Evolutionary conservation across 2,113 vertebrate species (phyloP).

Genomic region (Gasterosteus aculeatus): DNA sequence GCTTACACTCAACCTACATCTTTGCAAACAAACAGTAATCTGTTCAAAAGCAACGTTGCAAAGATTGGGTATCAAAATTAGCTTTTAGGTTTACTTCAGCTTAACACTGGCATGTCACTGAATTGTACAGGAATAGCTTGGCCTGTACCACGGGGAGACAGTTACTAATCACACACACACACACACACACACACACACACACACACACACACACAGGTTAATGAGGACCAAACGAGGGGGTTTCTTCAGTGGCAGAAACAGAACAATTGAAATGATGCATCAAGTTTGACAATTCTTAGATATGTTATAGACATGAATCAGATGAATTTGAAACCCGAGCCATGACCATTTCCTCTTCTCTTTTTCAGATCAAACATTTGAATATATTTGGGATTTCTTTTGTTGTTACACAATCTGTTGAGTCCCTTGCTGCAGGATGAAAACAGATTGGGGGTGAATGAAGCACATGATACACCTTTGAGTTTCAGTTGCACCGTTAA

Average conservation of each 20-base stretch:
- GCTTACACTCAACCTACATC: slow-evolving; percentile 25
- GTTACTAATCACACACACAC: slow-evolving; percentile 21
- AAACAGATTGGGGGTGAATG: slow-evolving; percentile 19
- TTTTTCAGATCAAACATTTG: background rate
- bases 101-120: slow-evolving; percentile 66
- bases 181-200: slow-evolving; percentile 3
- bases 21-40: slow-evolving; percentile 32
- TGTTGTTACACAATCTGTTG: slow-evolving; percentile 11
- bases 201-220: slow-evolving; percentile 13
- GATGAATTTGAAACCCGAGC: slow-evolving; percentile 16
- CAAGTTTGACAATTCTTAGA: slow-evolving; percentile 23
- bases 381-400: slow-evolving; percentile 14
- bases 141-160: slow-evolving; percentile 41
- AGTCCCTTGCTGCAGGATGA: slow-evolving; percentile 33
- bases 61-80: slow-evolving; percentile 39
- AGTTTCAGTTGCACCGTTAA: background rate
- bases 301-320: slow-evolving; percentile 10
- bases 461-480: background rate
- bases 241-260: slow-evolving; percentile 45
- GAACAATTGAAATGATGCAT: slow-evolving; percentile 16
- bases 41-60: slow-evolving; percentile 7
- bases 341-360: background rate
- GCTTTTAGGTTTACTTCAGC: slow-evolving; percentile 55
- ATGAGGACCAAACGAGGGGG: slow-evolving; percentile 46
- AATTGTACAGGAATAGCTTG: slow-evolving; percentile 34